phyloP scores from a whole-genome alignment of 2,888 invertebrate genomes.

The Hydrotaea cyrtoneurina region DNA sequence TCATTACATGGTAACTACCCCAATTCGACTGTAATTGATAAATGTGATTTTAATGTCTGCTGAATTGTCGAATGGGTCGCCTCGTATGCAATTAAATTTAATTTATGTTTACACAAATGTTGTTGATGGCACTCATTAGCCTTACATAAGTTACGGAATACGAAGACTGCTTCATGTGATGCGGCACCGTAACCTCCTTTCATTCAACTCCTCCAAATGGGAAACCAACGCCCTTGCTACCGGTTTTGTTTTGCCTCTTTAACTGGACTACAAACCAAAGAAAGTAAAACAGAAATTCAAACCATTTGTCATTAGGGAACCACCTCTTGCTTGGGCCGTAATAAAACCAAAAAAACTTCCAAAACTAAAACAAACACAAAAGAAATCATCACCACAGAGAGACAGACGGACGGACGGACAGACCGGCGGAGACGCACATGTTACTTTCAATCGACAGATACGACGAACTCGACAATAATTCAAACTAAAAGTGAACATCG shows the following conservation, averaged over 20 bases:
- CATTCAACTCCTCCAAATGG: slow-evolving; percentile 2
- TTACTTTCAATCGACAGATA: slow-evolving; percentile 61
- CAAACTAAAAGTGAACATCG: slow-evolving; percentile 33
- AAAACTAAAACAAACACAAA: slow-evolving; percentile 6
- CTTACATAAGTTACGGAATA: slow-evolving; percentile 55
- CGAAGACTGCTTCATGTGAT: neutral
- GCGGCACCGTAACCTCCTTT: slow-evolving; percentile 18
- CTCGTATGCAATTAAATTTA: slow-evolving; percentile 31
- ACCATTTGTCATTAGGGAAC: slow-evolving; percentile 66
- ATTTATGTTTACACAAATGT: slow-evolving; percentile 61
- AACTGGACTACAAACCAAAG: neutral
- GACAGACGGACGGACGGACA: neutral
- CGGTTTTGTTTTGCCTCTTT: slow-evolving; percentile 15
- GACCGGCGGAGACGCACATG: slow-evolving; percentile 53
- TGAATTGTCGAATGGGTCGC: neutral
- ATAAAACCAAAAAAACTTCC: slow-evolving; percentile 34
- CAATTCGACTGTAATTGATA: slow-evolving; percentile 43
- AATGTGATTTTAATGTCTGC: slow-evolving; percentile 59
- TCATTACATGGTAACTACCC: neutral
- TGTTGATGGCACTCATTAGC: slow-evolving; percentile 61
- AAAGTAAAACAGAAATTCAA: slow-evolving; percentile 27
- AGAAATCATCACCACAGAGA: slow-evolving; percentile 13
- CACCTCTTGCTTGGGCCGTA: slow-evolving; percentile 37
- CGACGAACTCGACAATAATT: too few species aligned
- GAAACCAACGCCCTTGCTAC: slow-evolving; percentile 18